Evolutionary conservation across 2,797 vertebrate species (phyloP), one percentile per base, ranked within the genome.

Genomic region (Hipposideros larvatus): DNA sequence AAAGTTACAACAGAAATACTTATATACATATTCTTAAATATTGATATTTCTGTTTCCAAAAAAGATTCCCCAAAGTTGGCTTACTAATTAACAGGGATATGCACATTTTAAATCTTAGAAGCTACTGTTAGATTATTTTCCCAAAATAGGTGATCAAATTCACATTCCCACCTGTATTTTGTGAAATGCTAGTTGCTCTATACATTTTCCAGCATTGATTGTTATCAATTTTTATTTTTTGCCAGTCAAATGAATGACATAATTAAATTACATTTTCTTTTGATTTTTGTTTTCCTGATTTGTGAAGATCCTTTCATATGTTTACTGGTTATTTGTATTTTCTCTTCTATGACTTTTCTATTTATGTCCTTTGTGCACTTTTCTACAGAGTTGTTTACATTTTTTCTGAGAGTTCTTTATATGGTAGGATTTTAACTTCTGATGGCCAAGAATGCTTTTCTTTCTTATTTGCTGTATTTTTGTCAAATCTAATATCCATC

Each of bases 401-500:
- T 83, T 86, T 87, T 87, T 34, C 75, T 63, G 6, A 79, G 22
- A 86, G 10, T 21, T 77, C 26, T 94, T 90, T 59, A 34, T 3
- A n/a, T 70, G 43, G 68, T 63, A 74, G 43, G 41, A 63, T 75
- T 71, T 65, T 87, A 83, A 46, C 21, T 21, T 90, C 51, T 43
- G 34, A 61, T 16, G 75, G 7, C 46, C 22, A 90, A 53, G 22
- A 31, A 53, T 53, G 13, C 13, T 94, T 57, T 89, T 88, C 11
- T 77, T 26, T 51, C 43, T 43, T 43, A 53, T 31, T 91, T 61
- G 7, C 13, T 24, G 59, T 53, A 53, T 82, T 63, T 73, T 75
- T 66, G 34, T 75, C n/a, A 95, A 93, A 51, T 82, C 8, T 93
- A 73, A 66, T 68, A 88, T 59, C 41, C 66, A 59, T 28, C 53